Evolutionary conservation across 2,888 invertebrate genomes (phyloP).

Genomic region (Synanthedon tipuliformis): DNA sequence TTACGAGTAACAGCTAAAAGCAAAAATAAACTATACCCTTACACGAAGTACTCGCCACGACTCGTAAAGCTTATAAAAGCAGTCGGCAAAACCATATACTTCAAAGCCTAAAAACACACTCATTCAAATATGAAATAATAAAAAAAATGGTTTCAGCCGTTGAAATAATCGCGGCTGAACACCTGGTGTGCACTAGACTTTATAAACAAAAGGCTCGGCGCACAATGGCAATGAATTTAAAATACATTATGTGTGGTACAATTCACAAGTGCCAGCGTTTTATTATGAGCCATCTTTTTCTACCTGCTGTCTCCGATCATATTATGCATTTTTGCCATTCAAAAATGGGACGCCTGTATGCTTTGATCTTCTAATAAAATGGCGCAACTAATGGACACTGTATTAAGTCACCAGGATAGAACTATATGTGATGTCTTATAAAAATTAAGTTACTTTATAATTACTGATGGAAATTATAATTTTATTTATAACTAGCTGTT

Average conservation of each 20-base stretch:
- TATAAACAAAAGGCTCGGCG: slow-evolving; percentile 5
- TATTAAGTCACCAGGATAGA: too few species aligned
- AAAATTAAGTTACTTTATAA: too few species aligned
- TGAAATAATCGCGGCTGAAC: slow-evolving; percentile 3
- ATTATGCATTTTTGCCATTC: too few species aligned
- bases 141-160: neutral
- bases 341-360: too few species aligned
- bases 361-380: too few species aligned
- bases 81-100: neutral
- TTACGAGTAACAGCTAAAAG: too few species aligned
- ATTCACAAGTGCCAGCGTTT: neutral
- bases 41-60: neutral
- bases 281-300: too few species aligned
- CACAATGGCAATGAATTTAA: neutral
- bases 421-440: too few species aligned
- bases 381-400: too few species aligned
- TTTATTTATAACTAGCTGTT: too few species aligned
- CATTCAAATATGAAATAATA: neutral
- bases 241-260: neutral
- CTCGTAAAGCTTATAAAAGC: neutral
- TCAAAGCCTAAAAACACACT: neutral
- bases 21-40: too few species aligned
- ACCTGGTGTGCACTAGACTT: slow-evolving; percentile 7
- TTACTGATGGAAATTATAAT: neutral
- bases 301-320: too few species aligned